A percentile compares a stretch with the other conserved stretches of the same genome.
Evolutionary conservation across 2,113 vertebrate genomes (phyloP).

Genomic region (Poeciliopsis retropinna): DNA sequence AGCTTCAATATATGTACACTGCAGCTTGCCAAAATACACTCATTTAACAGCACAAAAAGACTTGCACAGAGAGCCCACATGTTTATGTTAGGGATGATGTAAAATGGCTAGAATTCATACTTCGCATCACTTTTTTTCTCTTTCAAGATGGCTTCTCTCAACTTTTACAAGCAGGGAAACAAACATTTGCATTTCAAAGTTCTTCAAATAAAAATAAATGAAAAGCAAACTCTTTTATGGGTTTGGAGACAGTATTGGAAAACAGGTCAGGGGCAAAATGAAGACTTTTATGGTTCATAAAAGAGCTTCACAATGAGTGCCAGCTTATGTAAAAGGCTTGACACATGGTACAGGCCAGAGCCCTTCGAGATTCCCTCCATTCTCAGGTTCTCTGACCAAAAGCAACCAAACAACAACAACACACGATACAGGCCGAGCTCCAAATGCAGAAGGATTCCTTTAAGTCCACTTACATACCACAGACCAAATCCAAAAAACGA

Average conservation of each 20-base stretch:
- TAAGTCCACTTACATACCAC: constrained; percentile 52
- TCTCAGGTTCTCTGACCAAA: constrained; percentile 41
- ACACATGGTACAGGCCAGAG: constrained; percentile 60
- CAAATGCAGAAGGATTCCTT: constrained; percentile 58
- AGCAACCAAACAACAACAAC: constrained; percentile 61
- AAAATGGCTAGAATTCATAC: constrained; percentile 79
- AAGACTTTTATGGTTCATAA: constrained; percentile 77
- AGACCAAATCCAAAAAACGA: background rate
- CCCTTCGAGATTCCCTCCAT: constrained; percentile 51
- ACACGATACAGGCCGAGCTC: constrained; percentile 28
- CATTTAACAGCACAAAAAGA: constrained; percentile 77
- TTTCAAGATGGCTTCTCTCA: constrained; percentile 62
- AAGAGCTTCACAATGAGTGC: constrained; percentile 72
- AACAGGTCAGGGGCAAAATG: constrained; percentile 69
- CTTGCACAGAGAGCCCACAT: constrained; percentile 62
- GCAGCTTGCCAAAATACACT: constrained; percentile 79
- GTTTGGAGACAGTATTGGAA: constrained; percentile 77
- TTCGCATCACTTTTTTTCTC: constrained; percentile 74
- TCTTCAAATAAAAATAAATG: constrained; percentile 74
- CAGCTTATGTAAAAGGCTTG: constrained; percentile 72
- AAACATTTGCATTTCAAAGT: constrained; percentile 83
- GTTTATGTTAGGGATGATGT: constrained; percentile 79
- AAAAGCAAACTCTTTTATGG: constrained; percentile 78
- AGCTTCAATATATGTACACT: constrained; percentile 76
- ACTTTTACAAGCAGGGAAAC: constrained; percentile 69